These are phyloP conservation scores for Fragum fragum DNA, from an alignment of 2,888 invertebrate genomes.

Conservation along the genomic window DNA sequence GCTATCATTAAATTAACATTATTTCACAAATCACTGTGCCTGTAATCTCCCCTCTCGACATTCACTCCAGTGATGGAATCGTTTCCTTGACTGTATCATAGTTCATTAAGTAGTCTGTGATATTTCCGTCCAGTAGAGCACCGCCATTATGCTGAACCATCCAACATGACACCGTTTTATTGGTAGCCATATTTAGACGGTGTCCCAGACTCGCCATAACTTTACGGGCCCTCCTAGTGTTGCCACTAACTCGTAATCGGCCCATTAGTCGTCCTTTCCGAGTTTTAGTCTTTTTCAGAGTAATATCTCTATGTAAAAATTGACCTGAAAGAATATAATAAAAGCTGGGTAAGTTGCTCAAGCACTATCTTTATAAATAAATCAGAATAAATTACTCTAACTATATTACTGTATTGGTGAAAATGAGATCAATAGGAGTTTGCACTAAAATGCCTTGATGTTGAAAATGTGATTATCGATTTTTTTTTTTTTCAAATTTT, in stretches of 20 bases:
- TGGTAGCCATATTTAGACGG: constrained; percentile 75
- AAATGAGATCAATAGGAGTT: too few relatives aligned
- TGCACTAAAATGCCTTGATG: too few relatives aligned
- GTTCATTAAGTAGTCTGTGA: constrained; percentile 74
- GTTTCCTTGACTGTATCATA: constrained; percentile 5
- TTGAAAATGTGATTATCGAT: too few relatives aligned
- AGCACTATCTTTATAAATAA: too few relatives aligned
- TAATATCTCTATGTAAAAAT: constrained; percentile 70
- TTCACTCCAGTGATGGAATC: not conserved
- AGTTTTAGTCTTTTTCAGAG: constrained; percentile 69
- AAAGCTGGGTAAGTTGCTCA: too few relatives aligned
- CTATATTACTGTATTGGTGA: too few relatives aligned
- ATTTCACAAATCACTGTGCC: too few relatives aligned
- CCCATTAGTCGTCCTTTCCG: constrained; percentile 69
- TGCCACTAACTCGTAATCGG: constrained; percentile 67
- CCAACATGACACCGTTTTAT: constrained; percentile 76
- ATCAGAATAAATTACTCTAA: too few relatives aligned
- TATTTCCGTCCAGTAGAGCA: constrained; percentile 75
- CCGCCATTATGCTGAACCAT: constrained; percentile 76
- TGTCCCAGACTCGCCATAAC: constrained; percentile 75
- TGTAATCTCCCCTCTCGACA: not conserved
- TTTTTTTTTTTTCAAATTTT: too few relatives aligned
- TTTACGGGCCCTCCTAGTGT: constrained; percentile 64
- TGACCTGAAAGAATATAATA: constrained; percentile 72
- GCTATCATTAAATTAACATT: too few relatives aligned